Base-by-base conservation (phyloP, 2,113 vertebrate species). In the Scytalopus superciliaris region DNA sequence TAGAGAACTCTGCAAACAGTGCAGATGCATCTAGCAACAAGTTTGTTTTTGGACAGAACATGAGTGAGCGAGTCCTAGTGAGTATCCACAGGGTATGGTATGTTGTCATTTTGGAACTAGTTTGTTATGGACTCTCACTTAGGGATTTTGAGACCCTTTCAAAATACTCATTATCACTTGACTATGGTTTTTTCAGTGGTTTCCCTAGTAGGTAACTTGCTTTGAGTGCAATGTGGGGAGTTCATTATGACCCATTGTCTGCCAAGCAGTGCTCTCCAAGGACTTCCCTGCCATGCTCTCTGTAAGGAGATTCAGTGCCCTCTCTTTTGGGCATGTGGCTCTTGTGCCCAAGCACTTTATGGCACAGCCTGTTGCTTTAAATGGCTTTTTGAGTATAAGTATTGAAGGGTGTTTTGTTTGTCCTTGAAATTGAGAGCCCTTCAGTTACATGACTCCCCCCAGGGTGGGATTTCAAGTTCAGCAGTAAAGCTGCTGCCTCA, bases 1-100 rank as follows among this genome's bases (percentile, higher is more conserved):
- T 97, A 98, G 99, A 99, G 98, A 99, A 98, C 91, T 98, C 99
- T 17, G 94, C 98, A 63, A 98, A 98, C 96, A 99, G 97, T 92
- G 96, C 98, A 50, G 99, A 99, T 31, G n/a, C 95, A 4, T 97
- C 98, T 90, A 98, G 97, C 96, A 98, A 98, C 96, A 99, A 99
- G 82, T 99, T 99, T 95, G 98, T 99, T 50, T 99, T 99, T 93
- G 99, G 99, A 73, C 99, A 99, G 98, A 99, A 99, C 95, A 99
- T 99, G 99, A 99, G 98, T 10, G 99, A 99, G 79, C 98, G 99
- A 59, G 99, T 99, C 66, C 95, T 99, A 98, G 99, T 99, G 96
- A 99, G 99, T 98, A 53, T 53, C 55, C 42, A 3, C 33, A 25
- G 12, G 5, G 9, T 50, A 3, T 35, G 44, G 52, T 40, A 17